Evolutionary conservation across 2,888 invertebrate genomes (phyloP), one percentile per base, ranked within the genome.

Genomic region (Deilephila elpenor): DNA sequence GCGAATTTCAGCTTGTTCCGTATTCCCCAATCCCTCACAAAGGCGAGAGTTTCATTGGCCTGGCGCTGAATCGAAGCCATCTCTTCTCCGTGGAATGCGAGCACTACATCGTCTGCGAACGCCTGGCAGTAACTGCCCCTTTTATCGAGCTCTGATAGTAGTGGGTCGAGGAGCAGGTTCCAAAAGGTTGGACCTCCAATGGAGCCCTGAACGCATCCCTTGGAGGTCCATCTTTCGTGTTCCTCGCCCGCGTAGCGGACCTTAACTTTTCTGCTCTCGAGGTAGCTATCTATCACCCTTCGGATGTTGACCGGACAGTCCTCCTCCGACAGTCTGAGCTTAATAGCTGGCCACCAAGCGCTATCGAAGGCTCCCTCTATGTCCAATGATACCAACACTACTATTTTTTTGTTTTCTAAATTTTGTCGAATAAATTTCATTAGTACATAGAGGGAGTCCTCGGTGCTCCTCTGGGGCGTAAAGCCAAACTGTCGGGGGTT

Each of bases 331-430:
- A n/a, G n/a, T n/a, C n/a, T n/a, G n/a, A n/a, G n/a, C n/a, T n/a
- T n/a, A n/a, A n/a, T n/a, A n/a, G n/a, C 5, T 73, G 82, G 83
- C 83, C 83, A 84, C 83, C 82, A 84, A 0, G 83, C 83, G 67
- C 75, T 79, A 64, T 85, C 84, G 60, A 86, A 85, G 29, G 83
- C 84, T 20, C 79, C 78, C 75, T 81, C 78, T 76, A 81, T 80
- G 61, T 80, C 80, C 59, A 81, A 59, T 1, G 80, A 80, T 3
- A 82, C n/a, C n/a, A n/a, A n/a, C n/a, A n/a, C n/a, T n/a, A n/a
- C n/a, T n/a, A n/a, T n/a, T n/a, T n/a, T n/a, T n/a, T n/a, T n/a
- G n/a, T n/a, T n/a, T n/a, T 62, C 59, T 19, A 77, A 59, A 29
- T n/a, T n/a, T n/a, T n/a, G n/a, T n/a, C n/a, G n/a, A n/a, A n/a